These are phyloP conservation scores for Cyprinodon tularosa DNA, from an alignment of 2,113 vertebrate genomes.

Conservation along the genomic window DNA sequence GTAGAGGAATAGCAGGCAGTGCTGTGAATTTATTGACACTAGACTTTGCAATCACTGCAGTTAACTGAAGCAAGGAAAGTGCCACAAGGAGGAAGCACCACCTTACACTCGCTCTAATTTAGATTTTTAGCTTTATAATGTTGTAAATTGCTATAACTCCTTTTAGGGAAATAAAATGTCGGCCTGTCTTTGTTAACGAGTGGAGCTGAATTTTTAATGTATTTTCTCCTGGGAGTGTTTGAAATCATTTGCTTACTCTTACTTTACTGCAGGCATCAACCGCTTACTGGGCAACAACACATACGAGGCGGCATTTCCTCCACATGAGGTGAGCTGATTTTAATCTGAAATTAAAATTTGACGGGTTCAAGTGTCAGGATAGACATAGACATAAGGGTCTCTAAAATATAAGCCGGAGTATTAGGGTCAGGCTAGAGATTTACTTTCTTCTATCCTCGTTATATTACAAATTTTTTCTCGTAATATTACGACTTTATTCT, in stretches of 20 bases:
- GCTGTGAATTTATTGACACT: conserved; percentile 4
- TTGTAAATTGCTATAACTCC: conserved; percentile 24
- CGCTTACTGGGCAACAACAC: conserved; percentile 92
- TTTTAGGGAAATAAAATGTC: conserved; percentile 21
- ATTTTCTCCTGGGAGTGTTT: conserved; percentile 8
- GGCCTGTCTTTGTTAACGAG: conserved; percentile 24
- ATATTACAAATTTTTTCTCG: no score
- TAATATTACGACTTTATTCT: no score
- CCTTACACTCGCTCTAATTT: background rate
- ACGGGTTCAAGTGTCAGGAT: conserved; percentile 1
- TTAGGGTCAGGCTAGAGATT: no score
- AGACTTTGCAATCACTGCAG: conserved; percentile 3
- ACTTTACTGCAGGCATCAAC: conserved; percentile 86
- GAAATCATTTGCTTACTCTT: conserved; percentile 29
- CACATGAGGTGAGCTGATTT: conserved; percentile 88
- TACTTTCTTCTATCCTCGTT: no score
- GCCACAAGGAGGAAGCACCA: background rate
- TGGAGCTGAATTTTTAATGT: conserved; percentile 27
- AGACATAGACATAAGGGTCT: background rate
- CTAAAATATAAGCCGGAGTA: no score
- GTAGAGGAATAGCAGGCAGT: background rate
- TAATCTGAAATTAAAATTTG: background rate
- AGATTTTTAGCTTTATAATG: conserved; percentile 31
- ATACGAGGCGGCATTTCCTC: conserved; percentile 97
- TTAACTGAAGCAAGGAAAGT: background rate